A percentile compares a stretch with the other conserved stretches of the same genome.
These are phyloP conservation scores for Coryphaenoides rupestris DNA, from an alignment of 2,113 vertebrate genomes.

Conservation along the genomic window DNA sequence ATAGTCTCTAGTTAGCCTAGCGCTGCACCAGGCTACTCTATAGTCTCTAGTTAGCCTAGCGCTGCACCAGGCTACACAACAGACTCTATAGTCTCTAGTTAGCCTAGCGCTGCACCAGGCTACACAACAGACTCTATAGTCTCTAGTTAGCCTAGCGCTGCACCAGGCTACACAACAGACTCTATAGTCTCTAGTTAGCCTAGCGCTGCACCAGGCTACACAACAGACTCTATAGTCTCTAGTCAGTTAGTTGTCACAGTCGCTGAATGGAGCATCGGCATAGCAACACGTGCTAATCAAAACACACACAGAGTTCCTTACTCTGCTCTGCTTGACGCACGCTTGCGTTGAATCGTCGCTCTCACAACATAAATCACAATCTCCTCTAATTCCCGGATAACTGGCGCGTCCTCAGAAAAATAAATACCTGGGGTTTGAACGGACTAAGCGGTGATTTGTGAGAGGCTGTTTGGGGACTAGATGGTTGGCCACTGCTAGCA, in stretches of 20 bases:
- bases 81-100: too few species aligned
- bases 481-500: slow-evolving; percentile 14
- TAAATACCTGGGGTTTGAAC: slow-evolving; percentile 24
- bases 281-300: background rate
- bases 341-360: slow-evolving; percentile 2
- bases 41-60: too few species aligned
- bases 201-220: too few species aligned
- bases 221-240: too few species aligned
- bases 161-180: too few species aligned
- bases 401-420: slow-evolving; percentile 20
- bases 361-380: background rate
- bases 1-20: too few species aligned
- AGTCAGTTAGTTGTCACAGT: background rate
- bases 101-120: too few species aligned
- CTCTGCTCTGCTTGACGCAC: background rate
- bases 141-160: too few species aligned
- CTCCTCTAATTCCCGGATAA: slow-evolving; percentile 28
- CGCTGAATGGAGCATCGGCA: background rate
- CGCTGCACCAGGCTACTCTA: too few species aligned
- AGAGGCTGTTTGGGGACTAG: slow-evolving; percentile 15
- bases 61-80: too few species aligned
- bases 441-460: slow-evolving; percentile 3
- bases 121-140: too few species aligned
- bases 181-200: too few species aligned
- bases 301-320: background rate